A percentile compares a stretch with the other conserved stretches of the same genome.
Evolutionary conservation across 2,888 invertebrate species (phyloP).

Genomic region (Ornithoptera priamus): DNA sequence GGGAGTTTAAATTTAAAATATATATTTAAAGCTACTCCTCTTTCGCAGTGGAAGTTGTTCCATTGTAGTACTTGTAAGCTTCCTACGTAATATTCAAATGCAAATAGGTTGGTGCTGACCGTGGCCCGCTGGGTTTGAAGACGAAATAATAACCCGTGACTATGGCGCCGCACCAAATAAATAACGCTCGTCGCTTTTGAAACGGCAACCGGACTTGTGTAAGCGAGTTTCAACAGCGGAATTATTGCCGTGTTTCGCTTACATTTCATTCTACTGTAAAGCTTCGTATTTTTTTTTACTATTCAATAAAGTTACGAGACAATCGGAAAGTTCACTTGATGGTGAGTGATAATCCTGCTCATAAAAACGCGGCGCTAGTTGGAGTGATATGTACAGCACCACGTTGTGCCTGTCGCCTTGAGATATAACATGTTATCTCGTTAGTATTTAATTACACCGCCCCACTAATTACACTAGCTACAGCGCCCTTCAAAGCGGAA

Average conservation of each 20-base stretch:
- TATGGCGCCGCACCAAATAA: constrained; percentile 21
- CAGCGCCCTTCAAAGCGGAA: no score
- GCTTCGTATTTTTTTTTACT: background rate
- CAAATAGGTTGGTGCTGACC: constrained; percentile 20
- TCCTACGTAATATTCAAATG: constrained; percentile 23
- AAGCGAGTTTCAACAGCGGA: constrained; percentile 17
- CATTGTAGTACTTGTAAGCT: constrained; percentile 10
- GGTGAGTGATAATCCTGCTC: no score
- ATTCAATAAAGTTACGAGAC: no score
- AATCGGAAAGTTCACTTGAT: no score
- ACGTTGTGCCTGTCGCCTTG: no score
- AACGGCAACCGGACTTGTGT: constrained; percentile 13
- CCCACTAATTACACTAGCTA: no score
- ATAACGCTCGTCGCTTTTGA: constrained; percentile 17
- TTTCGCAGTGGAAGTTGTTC: constrained; percentile 7
- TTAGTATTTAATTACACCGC: no score
- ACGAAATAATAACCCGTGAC: constrained; percentile 30
- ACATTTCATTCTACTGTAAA: background rate
- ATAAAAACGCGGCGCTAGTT: no score
- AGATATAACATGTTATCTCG: no score
- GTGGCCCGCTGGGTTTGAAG: constrained; percentile 22
- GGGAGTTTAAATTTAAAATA: no score
- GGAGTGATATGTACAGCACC: no score
- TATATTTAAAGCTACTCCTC: background rate
- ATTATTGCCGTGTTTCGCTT: constrained; percentile 1